Evolutionary conservation across 2,888 invertebrate genomes (phyloP), one percentile per base, ranked within the genome.

Genomic region (Bruchidius siliquastri): DNA sequence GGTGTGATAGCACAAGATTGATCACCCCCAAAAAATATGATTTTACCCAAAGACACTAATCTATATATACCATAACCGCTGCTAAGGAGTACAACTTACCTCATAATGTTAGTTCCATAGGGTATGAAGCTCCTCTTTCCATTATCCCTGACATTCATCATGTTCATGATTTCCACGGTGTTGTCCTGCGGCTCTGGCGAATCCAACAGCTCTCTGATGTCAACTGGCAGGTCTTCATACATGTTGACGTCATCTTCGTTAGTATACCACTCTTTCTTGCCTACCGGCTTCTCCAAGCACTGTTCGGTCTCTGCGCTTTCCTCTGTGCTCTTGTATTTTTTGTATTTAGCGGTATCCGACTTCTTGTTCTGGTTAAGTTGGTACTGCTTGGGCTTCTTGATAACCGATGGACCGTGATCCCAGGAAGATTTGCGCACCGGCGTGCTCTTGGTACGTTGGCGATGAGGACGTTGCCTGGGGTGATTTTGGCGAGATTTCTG

Each of bases 171-270:
- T 72, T 83, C 82, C 69, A 83, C 83, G 67, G 77, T 69, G 13
- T 49, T 49, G 18, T 49, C 49, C 18, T 49, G 49, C 76, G 90
- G 89, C 74, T 88, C 88, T 20, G 90, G 90, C 69, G 91, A 90
- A 76, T 90, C 88, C 70, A 91, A 85, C 74, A 91, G 83, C 79
- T 90, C 89, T 75, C 89, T 88, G 77, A 91, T 89, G 82, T 90
- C 90, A 78, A 90, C 89, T n/a, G 90, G 90, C 78, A 91, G 85
- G 81, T 90, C 90, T 76, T 90, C 89, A 79, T 90, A 90, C 79
- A 90, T 89, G 78, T 89, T 89, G 73, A 82, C 77, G 22, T 81
- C 80, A 22, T 81, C 79, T 32, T 81, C 79, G n/a, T 77, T 77
- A 32, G 30, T 71, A 20, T 2, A 20, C 22, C 20, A 26, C 4